A percentile compares a stretch with the other conserved stretches of the same genome.
These are phyloP conservation scores for Vulpes ferrilata DNA, from an alignment of 2,113 vertebrate genomes.

Conservation along the genomic window DNA sequence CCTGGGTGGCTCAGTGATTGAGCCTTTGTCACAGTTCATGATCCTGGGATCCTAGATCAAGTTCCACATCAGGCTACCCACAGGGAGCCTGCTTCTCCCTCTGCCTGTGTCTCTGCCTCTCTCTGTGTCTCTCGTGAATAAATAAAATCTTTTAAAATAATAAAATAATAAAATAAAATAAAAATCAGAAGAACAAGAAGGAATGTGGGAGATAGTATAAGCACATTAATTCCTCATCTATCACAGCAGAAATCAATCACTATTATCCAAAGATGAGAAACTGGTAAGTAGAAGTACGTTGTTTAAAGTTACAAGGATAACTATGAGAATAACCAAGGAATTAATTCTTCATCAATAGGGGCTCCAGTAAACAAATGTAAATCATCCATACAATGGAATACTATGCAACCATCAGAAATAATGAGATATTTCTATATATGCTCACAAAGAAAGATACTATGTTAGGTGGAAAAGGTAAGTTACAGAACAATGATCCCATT, in stretches of 20 bases:
- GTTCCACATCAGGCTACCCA: too few species aligned
- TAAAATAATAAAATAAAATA: too few species aligned
- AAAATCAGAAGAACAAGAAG: background rate
- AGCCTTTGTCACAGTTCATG: too few species aligned
- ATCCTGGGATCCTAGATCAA: too few species aligned
- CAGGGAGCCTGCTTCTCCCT: too few species aligned
- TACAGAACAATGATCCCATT: background rate
- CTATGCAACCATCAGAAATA: constrained; percentile 18
- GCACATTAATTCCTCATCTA: background rate
- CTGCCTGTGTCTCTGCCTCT: too few species aligned
- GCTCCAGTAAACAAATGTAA: constrained; percentile 34
- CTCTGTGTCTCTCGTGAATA: too few species aligned
- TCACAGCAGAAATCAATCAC: background rate
- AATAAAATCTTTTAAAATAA: too few species aligned
- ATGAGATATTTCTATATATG: background rate
- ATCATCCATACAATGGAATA: constrained; percentile 9
- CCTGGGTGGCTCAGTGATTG: too few species aligned
- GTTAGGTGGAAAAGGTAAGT: background rate
- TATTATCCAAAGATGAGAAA: background rate
- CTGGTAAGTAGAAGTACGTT: background rate
- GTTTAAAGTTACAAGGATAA: background rate
- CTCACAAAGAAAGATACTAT: constrained; percentile 34
- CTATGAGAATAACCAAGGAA: background rate
- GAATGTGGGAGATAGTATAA: background rate
- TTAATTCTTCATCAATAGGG: background rate